Percentiles rank a stretch among this genome's conserved stretches.
These are phyloP conservation scores for Peromyscus californicus DNA, from an alignment of 2,113 vertebrate species.

Conservation along the genomic window DNA sequence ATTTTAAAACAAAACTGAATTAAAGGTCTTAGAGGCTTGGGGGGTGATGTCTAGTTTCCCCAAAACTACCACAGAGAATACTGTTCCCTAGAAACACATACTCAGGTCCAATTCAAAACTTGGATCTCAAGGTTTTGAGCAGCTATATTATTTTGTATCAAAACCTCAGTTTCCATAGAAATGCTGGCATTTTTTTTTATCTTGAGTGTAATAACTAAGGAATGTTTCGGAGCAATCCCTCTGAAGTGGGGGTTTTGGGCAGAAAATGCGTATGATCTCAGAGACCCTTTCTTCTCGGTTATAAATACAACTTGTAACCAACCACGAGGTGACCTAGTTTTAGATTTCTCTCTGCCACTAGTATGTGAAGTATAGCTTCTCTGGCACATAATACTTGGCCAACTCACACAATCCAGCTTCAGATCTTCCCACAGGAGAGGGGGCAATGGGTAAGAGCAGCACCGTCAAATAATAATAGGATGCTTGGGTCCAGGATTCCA, in stretches of 20 bases:
- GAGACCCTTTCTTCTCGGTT: constrained; percentile 54
- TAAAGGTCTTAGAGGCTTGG: background rate
- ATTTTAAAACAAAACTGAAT: background rate
- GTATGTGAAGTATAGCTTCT: constrained; percentile 7
- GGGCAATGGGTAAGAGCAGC: background rate
- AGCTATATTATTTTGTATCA: constrained; percentile 50
- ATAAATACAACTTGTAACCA: constrained; percentile 56
- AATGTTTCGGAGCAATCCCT: constrained; percentile 43
- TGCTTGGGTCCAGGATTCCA: background rate
- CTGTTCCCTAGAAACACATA: background rate
- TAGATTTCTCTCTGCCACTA: constrained; percentile 53
- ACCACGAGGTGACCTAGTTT: constrained; percentile 71
- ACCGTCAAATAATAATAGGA: background rate
- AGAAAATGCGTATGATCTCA: constrained; percentile 28
- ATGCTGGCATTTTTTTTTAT: background rate
- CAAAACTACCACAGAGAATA: background rate
- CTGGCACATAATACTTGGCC: background rate
- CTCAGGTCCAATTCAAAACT: background rate
- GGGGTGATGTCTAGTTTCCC: background rate
- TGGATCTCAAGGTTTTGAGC: constrained; percentile 8
- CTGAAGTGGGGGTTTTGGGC: constrained; percentile 42
- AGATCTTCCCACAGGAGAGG: background rate
- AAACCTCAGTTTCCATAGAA: constrained; percentile 54
- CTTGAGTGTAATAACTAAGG: constrained; percentile 58
- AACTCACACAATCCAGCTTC: background rate